Evolutionary conservation across 1,140 invertebrate genomes (phyloP), one percentile per base, ranked within the genome.

Genomic region (Drosophila asahinai): DNA sequence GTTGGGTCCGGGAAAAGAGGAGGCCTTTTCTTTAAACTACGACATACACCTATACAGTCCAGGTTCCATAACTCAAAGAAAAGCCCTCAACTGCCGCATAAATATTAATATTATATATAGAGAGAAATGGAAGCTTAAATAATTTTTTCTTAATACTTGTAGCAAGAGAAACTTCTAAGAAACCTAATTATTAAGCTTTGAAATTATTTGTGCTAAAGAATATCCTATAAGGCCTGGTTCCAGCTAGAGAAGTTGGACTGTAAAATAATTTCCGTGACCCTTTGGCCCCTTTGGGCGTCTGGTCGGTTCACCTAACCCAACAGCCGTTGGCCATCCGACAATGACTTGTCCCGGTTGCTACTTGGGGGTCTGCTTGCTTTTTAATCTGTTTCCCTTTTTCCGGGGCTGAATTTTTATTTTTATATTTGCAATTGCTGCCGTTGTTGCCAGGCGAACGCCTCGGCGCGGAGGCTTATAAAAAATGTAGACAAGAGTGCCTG

Each of bases 401-500:
- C 58, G 30, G 48, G 43, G 38, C 38, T 40, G n/a, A 40, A 40
- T 40, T 57, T 38, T 22, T 38, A 38, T 19, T 77, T 33, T 15
- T 40, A 45, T 19, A 47, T 60, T 62, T 45, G 47, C 49, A 25
- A 43, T 36, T 27, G 59, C 40, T 15, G 38, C 15, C 6, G 12
- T 36, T 33, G 61, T 64, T 73, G 68, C 61, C 62, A 42, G 61
- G 57, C 59, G 61, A 71, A 52, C 80, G 64, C 80, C 68, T 70
- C 63, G 51, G 22, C 63, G 19, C 55, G 49, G 80, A 51, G 54
- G 77, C 68, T 84, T 83, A 81, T 89, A 80, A 89, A 89, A 89
- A 84, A 81, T 81, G 58, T 78, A 77, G 61, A 52, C 61, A 74
- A 71, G 65, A 48, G 45, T 64, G 48, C 62, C 54, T 64, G 52